phyloP scores from a whole-genome alignment of 92 coral and sea anemone species.

The Phenganax marumi region DNA sequence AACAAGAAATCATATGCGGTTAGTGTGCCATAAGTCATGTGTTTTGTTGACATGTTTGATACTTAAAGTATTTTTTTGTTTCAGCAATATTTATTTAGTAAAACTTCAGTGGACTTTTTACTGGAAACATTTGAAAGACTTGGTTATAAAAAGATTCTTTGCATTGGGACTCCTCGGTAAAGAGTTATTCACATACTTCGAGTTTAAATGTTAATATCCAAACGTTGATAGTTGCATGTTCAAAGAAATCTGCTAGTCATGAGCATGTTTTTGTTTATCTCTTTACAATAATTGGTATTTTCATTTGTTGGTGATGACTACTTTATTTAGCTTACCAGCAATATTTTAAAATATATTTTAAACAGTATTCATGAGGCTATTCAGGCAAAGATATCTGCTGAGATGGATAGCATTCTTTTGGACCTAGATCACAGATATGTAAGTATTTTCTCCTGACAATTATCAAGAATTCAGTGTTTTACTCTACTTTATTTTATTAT shows the following conservation, averaged over 20 bases:
- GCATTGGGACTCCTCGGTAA: conserved; percentile 97
- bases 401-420: conserved; percentile 74
- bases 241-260: too few relatives aligned
- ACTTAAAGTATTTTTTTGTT: not conserved
- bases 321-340: not conserved
- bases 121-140: conserved; percentile 56
- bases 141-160: conserved; percentile 77
- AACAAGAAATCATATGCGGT: conserved; percentile 91
- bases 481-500: conserved; percentile 4
- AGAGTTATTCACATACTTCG: not conserved
- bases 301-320: not conserved
- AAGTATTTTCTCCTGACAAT: conserved; percentile 31
- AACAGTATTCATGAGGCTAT: conserved; percentile 81
- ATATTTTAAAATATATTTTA: not conserved
- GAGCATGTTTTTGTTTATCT: too few relatives aligned
- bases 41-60: not conserved
- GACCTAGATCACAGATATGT: conserved; percentile 96
- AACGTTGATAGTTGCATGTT: too few relatives aligned
- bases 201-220: not conserved
- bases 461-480: not conserved
- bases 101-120: conserved; percentile 68
- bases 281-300: too few relatives aligned
- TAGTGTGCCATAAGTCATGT: conserved; percentile 23
- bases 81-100: conserved; percentile 90
- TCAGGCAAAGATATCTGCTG: conserved; percentile 42